These are phyloP conservation scores for Melanotaenia trifasciata DNA, from an alignment of 2,797 vertebrate species.

Conservation along the genomic window DNA sequence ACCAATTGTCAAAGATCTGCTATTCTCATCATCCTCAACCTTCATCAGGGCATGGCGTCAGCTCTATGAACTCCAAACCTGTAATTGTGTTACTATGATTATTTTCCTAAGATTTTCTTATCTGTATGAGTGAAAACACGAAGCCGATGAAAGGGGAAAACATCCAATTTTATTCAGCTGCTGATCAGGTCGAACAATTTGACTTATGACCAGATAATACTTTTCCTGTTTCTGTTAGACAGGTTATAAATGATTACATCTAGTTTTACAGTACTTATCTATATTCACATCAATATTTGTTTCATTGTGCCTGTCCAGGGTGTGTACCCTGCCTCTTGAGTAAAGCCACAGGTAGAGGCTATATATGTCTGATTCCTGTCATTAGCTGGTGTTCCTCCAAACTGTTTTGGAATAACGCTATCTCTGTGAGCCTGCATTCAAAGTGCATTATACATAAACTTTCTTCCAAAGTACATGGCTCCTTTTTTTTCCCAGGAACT, in stretches of 20 bases:
- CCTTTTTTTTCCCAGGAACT: not conserved
- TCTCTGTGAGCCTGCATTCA: not conserved
- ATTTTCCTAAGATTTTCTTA: slow-evolving; percentile 11
- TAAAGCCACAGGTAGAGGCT: too few species aligned
- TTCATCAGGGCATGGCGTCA: slow-evolving; percentile 1
- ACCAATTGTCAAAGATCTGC: not conserved
- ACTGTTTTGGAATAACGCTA: not conserved
- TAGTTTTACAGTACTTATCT: slow-evolving; percentile 10
- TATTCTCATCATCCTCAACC: not conserved
- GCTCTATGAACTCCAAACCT: slow-evolving; percentile 1
- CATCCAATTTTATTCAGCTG: slow-evolving; percentile 1
- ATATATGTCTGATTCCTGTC: not conserved
- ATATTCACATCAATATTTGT: too few species aligned
- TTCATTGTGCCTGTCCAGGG: too few species aligned
- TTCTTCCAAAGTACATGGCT: not conserved
- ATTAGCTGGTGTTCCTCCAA: not conserved
- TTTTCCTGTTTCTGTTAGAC: not conserved
- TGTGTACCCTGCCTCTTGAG: too few species aligned
- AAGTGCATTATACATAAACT: not conserved
- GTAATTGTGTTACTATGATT: slow-evolving; percentile 7
- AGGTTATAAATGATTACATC: not conserved
- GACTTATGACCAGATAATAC: not conserved
- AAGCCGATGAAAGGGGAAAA: not conserved
- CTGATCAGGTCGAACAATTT: slow-evolving; percentile 14
- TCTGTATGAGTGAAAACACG: slow-evolving; percentile 3